Base-by-base conservation (phyloP, 1,140 invertebrate genomes). In the Reticulitermes speratus region DNA sequence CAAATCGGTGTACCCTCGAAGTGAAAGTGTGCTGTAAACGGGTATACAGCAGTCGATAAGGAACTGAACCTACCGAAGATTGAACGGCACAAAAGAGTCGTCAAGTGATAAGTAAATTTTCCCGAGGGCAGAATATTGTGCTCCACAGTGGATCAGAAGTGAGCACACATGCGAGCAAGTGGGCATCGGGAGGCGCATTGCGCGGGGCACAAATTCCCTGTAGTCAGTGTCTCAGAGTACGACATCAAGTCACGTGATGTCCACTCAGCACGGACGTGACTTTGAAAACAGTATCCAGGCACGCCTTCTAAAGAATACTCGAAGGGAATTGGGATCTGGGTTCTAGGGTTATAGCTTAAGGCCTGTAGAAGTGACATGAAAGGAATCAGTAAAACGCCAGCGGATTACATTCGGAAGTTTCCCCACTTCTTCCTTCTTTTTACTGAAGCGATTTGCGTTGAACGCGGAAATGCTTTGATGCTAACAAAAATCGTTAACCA, bases 231-330 rank as follows among this genome's bases (percentile, higher is more conserved):
- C 65, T 75, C n/a, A 30, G 52, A 55, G 52, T 55, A 55, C 45
- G 45, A 16, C 52, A 55, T 55, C 52, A 55, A 55, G 65, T 75
- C 65, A 75, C 65, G 65, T 75, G 65, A 75, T 75, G 65, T 75
- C 65, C 65, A 75, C 65, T 75, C 65, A 75, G 65, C 65, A 75
- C 65, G 65, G 9, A 75, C 65, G 65, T 75, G 65, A 75, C 59
- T 65, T 65, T n/a, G 59, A n/a, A 65, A 65, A 65, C 59, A 65
- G 59, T 23, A 19, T n/a, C n/a, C 65, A 30, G 65, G 14, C 65
- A 75, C 65, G 65, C 65, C 3, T 75, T 55, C 19, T 21, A 16
- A 55, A 14, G 52, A 55, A 75, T 25, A 25, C 65, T 75, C 59
- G 65, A 30, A 9, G 65, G 65, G 65, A 30, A 30, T 75, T 75